Evolutionary conservation across 2,113 vertebrate species (phyloP).

Genomic region (Gambusia affinis): DNA sequence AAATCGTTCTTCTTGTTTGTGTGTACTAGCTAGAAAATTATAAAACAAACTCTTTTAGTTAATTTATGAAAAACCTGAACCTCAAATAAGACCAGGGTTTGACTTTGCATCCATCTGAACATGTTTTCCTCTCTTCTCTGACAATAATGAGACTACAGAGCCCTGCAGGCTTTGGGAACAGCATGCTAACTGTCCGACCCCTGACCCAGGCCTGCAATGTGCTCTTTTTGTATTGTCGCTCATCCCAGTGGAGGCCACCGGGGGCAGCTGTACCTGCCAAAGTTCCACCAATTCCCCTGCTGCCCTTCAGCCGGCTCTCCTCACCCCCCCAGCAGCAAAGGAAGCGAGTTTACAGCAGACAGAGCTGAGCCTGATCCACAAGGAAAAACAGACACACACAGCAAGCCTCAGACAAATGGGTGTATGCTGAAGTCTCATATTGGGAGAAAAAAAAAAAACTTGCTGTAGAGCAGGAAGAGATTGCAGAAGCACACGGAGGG

Average conservation of each 20-base stretch:
- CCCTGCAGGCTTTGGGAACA: constrained; percentile 32
- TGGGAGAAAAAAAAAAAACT: constrained; percentile 6
- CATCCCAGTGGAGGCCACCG: constrained; percentile 13
- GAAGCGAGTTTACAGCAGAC: constrained; percentile 18
- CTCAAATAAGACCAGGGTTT: background rate
- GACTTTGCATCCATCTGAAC: constrained; percentile 10
- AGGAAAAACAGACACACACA: background rate
- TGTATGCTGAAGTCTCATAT: constrained; percentile 19
- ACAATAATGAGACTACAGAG: constrained; percentile 33
- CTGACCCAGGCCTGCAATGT: constrained; percentile 34
- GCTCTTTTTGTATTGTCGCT: constrained; percentile 39
- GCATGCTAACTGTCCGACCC: constrained; percentile 45
- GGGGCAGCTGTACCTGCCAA: constrained; percentile 49
- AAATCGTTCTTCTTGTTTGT: too few species aligned
- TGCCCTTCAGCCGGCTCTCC: constrained; percentile 34
- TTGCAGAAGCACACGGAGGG: constrained; percentile 15
- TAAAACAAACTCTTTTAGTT: background rate
- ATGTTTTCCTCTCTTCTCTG: constrained; percentile 12
- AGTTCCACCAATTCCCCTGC: constrained; percentile 27
- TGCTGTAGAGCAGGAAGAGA: constrained; percentile 7
- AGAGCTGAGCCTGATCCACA: background rate
- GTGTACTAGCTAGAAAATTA: background rate
- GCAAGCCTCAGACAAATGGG: background rate
- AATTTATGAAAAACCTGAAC: background rate
- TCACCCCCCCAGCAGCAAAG: constrained; percentile 1